Conservation (phyloP, 2,888 invertebrate species). For the Ypsolopha sequella region DNA sequence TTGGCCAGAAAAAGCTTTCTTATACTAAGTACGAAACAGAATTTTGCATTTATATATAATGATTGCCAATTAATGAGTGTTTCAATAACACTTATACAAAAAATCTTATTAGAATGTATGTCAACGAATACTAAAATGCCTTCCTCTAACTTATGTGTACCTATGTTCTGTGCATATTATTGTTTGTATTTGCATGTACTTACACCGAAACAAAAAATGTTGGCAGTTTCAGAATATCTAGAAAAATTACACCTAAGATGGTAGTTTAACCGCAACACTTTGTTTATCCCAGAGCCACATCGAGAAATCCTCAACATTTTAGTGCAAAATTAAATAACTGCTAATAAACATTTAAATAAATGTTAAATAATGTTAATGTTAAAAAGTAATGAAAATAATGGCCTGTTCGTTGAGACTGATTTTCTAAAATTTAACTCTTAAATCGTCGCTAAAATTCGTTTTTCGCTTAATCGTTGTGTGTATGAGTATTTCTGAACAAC, state of each 20-base stretch:
- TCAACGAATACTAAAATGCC: too few species aligned
- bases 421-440: slow-evolving; percentile 60
- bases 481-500: slow-evolving; percentile 4
- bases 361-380: slow-evolving; percentile 28
- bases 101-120: too few species aligned
- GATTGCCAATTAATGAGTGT: background rate
- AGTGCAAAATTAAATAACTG: too few species aligned
- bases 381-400: slow-evolving; percentile 49
- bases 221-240: too few species aligned
- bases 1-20: background rate
- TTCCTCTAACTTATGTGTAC: too few species aligned
- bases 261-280: background rate
- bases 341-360: too few species aligned
- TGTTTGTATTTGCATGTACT: too few species aligned
- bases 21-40: background rate
- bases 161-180: too few species aligned
- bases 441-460: slow-evolving; percentile 28
- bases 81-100: too few species aligned
- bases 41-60: background rate
- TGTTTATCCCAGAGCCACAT: background rate
- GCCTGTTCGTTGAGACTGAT: slow-evolving; percentile 70
- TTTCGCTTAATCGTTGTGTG: slow-evolving; percentile 21
- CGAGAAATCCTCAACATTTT: too few species aligned
- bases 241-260: too few species aligned
- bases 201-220: too few species aligned